phyloP scores from a whole-genome alignment of 2,113 vertebrate species.

The Forbesichthys agassizii region DNA sequence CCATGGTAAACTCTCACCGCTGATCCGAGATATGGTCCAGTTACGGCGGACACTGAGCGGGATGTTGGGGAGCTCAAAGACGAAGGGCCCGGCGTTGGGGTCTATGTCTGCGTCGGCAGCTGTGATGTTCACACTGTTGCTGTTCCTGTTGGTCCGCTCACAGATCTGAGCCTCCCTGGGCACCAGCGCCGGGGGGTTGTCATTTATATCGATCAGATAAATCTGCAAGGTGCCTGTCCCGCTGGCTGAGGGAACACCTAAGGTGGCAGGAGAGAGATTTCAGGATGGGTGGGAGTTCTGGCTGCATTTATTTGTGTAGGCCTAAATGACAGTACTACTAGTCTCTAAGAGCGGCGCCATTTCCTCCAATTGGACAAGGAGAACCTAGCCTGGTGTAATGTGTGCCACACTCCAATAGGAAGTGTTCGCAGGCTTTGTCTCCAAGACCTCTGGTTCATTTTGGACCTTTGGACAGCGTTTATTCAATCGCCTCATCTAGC shows the following conservation, averaged over 20 bases:
- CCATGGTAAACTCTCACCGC: slow-evolving; percentile 77
- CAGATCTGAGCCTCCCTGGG: slow-evolving; percentile 94
- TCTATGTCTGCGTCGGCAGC: slow-evolving; percentile 89
- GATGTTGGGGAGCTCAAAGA: slow-evolving; percentile 89
- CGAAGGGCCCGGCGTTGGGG: slow-evolving; percentile 92
- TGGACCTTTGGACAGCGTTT: too few species aligned
- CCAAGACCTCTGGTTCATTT: too few species aligned
- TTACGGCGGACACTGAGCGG: slow-evolving; percentile 88
- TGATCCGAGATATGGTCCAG: slow-evolving; percentile 93
- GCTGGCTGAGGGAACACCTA: slow-evolving; percentile 88
- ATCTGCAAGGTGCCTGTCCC: slow-evolving; percentile 94
- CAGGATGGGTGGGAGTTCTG: slow-evolving; percentile 11
- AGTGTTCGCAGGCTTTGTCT: too few species aligned
- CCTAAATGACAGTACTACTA: too few species aligned
- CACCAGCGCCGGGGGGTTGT: slow-evolving; percentile 90
- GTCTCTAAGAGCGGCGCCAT: too few species aligned
- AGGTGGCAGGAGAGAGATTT: background rate
- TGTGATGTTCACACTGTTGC: slow-evolving; percentile 91
- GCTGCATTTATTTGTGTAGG: too few species aligned
- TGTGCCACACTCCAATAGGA: too few species aligned
- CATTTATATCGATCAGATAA: slow-evolving; percentile 96
- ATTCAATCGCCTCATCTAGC: too few species aligned
- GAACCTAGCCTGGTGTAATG: too few species aligned
- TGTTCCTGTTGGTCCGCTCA: slow-evolving; percentile 80
- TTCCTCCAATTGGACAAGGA: too few species aligned